Base-by-base conservation (phyloP, 2,888 invertebrate genomes). In the Arenicola marina region DNA sequence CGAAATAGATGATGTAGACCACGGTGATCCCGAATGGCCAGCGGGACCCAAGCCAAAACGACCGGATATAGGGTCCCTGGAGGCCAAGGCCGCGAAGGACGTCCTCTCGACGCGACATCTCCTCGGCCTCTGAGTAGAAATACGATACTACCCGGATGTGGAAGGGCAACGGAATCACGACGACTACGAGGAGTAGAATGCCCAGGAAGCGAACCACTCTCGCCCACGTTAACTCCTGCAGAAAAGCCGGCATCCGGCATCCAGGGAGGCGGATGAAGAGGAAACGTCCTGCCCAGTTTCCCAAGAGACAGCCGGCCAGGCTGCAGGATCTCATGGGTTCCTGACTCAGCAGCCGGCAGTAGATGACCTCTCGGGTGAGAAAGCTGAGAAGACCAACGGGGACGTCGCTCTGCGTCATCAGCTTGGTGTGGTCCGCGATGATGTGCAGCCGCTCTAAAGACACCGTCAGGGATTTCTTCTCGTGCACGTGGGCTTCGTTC, bases 401-500 rank as follows among this genome's bases (percentile, higher is more conserved):
- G 26, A 48, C 26, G 7, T 11, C 26, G 24, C 48, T 48, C 48
- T 48, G 48, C 7, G 48, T 7, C 48, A 48, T 48, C n/a, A 48
- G 48, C 26, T 48, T 48, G 48, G 48, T 48, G 26, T 48, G 48
- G 48, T 48, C 48, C 7, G 24, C 48, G 7, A 48, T 24, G 48
- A 48, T 48, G 48, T 48, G 15, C 48, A 48, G 11, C 48, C 18
- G 26, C 26, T 48, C 24, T 24, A 24, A n/a, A 11, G 11, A 15
- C 38, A 38, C 18, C 11, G 38, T 38, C 11, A 38, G 18, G 11
- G 38, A 15, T 38, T 38, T 38, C 38, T 38, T 38, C n/a, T n/a
- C n/a, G n/a, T n/a, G n/a, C n/a, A n/a, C n/a, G n/a, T n/a, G n/a
- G n/a, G n/a, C n/a, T n/a, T n/a, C n/a, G 38, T 18, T 38, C 11